Evolutionary conservation across 2,888 invertebrate genomes (phyloP).

Genomic region (Lacanobia wlatinum): DNA sequence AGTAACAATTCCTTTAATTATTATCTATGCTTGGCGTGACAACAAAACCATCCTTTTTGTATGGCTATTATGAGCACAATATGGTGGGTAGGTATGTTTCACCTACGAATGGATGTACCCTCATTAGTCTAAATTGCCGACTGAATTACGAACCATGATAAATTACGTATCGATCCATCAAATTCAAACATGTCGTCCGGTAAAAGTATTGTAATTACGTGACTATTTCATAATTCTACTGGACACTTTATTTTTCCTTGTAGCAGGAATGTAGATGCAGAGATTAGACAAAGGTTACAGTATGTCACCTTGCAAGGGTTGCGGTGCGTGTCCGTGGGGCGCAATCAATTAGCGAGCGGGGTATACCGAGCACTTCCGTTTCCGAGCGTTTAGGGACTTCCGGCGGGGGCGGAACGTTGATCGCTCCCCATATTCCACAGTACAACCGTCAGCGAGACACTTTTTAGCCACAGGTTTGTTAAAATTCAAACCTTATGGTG

Average conservation of each 20-base stretch:
- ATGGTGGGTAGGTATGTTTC: constrained; percentile 9
- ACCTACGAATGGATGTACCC: constrained; percentile 33
- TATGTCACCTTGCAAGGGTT: constrained; percentile 80
- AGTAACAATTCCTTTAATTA: constrained; percentile 26
- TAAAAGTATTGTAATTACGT: constrained; percentile 38
- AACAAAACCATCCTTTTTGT: constrained; percentile 16
- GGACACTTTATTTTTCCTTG: constrained; percentile 38
- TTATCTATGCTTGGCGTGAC: constrained; percentile 7
- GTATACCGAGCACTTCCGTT: constrained; percentile 86
- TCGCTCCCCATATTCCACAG: constrained; percentile 58
- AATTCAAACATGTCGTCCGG: constrained; percentile 27
- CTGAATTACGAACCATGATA: constrained; percentile 50
- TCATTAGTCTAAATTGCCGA: constrained; percentile 51
- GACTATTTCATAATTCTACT: constrained; percentile 20
- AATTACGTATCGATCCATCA: constrained; percentile 55
- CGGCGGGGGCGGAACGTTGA: constrained; percentile 77
- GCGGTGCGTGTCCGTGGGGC: constrained; percentile 75
- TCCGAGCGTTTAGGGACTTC: constrained; percentile 89
- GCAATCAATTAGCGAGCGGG: constrained; percentile 88
- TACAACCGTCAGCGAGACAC: constrained; percentile 47
- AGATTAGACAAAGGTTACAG: constrained; percentile 65
- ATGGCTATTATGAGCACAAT: constrained; percentile 21
- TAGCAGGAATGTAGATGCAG: constrained; percentile 59
- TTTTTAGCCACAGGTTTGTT: constrained; percentile 6
- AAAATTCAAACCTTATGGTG: constrained; percentile 41